These are phyloP conservation scores for Centropus bengalensis DNA, from an alignment of 2,113 vertebrate genomes.

Conservation along the genomic window DNA sequence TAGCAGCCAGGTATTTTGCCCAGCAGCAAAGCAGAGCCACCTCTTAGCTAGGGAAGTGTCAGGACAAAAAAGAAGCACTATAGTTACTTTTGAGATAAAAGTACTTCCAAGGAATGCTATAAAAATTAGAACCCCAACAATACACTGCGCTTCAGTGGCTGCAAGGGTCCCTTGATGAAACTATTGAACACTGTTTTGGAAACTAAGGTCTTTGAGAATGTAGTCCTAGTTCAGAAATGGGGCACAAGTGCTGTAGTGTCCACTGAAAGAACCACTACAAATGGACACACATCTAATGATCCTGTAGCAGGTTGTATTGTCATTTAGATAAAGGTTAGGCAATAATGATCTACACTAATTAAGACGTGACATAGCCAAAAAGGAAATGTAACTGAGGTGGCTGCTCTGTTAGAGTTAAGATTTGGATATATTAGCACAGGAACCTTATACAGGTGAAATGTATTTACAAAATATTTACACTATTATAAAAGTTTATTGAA, in stretches of 20 bases:
- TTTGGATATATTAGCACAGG: background rate
- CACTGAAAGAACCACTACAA: background rate
- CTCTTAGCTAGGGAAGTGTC: background rate
- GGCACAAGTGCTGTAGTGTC: background rate
- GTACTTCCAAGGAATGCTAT: background rate
- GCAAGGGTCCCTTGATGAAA: background rate
- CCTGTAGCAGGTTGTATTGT: background rate
- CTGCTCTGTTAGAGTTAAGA: background rate
- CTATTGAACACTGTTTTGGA: background rate
- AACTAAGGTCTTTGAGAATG: background rate
- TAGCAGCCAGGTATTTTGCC: background rate
- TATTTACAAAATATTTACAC: background rate
- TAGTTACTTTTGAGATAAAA: background rate
- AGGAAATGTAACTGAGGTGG: background rate
- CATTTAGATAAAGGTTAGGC: background rate
- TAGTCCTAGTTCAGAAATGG: background rate
- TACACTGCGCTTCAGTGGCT: background rate
- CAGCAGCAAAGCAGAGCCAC: background rate
- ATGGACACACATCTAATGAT: background rate
- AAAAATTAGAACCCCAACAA: background rate
- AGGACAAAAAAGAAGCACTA: background rate
- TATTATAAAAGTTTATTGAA: background rate
- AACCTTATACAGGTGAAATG: background rate
- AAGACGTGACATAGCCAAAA: background rate
- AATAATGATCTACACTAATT: background rate